These are phyloP conservation scores for Paraplagusia blochii DNA, from an alignment of 2,113 vertebrate species.

Conservation along the genomic window DNA sequence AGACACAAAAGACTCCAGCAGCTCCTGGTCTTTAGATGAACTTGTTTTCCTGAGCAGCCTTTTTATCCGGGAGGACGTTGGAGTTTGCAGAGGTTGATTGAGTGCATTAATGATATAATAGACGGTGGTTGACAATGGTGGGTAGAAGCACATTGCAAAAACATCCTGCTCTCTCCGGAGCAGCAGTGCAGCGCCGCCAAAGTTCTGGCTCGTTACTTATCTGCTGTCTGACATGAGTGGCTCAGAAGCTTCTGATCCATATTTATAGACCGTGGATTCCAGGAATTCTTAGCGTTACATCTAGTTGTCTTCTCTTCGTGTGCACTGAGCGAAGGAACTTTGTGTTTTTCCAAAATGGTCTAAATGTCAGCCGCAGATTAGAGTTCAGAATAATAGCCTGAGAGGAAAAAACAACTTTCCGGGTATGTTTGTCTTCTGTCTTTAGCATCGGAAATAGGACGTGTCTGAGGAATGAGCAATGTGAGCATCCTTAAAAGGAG, in stretches of 20 bases:
- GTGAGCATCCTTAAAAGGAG: slow-evolving; percentile 47
- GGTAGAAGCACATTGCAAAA: slow-evolving; percentile 10
- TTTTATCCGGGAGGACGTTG: not conserved
- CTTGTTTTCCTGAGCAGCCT: not conserved
- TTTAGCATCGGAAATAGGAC: slow-evolving; percentile 17
- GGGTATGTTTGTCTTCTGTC: slow-evolving; percentile 15
- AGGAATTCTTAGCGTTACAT: slow-evolving; percentile 44
- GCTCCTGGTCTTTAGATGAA: slow-evolving; percentile 18
- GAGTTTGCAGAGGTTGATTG: slow-evolving; percentile 16
- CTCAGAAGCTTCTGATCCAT: slow-evolving; percentile 48
- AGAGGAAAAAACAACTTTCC: slow-evolving; percentile 7
- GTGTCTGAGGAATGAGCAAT: slow-evolving; percentile 29
- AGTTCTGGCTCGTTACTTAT: slow-evolving; percentile 44
- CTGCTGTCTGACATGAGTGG: slow-evolving; percentile 34
- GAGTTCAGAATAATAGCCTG: slow-evolving; percentile 19
- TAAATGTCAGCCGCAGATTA: slow-evolving; percentile 22
- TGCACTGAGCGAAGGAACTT: slow-evolving; percentile 24
- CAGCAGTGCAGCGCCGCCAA: slow-evolving; percentile 12
- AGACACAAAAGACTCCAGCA: slow-evolving; percentile 18
- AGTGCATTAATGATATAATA: slow-evolving; percentile 10
- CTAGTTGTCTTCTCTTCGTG: slow-evolving; percentile 47
- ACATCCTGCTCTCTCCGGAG: slow-evolving; percentile 20
- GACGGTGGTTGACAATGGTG: slow-evolving; percentile 4
- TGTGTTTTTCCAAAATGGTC: slow-evolving; percentile 15
- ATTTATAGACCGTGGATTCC: slow-evolving; percentile 55